Conservation (phyloP, 2,113 vertebrate genomes). For the Oplegnathus fasciatus region DNA sequence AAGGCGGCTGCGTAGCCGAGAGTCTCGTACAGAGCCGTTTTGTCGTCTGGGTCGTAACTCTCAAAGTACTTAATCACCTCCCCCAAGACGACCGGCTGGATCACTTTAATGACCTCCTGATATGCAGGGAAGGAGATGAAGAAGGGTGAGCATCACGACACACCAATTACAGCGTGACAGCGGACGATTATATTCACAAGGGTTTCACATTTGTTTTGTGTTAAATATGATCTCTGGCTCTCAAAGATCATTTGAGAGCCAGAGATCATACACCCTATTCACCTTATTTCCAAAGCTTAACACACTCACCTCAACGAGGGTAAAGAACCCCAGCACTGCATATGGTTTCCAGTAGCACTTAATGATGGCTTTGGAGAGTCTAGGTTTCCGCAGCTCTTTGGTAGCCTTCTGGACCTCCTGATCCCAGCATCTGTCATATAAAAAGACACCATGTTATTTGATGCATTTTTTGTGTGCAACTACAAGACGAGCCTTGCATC, state of each 20-base stretch:
- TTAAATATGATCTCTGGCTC: no score
- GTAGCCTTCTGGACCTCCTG: slow-evolving; percentile 87
- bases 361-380: slow-evolving; percentile 89
- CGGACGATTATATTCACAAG: no score
- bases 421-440: slow-evolving; percentile 89
- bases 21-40: slow-evolving; percentile 65
- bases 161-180: not conserved
- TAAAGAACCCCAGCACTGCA: slow-evolving; percentile 90
- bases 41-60: slow-evolving; percentile 63
- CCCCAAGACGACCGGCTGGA: slow-evolving; percentile 92
- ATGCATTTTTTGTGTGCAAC: not conserved
- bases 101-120: slow-evolving; percentile 88
- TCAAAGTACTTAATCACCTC: slow-evolving; percentile 92
- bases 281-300: not conserved
- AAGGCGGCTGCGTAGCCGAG: slow-evolving; percentile 85
- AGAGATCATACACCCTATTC: not conserved
- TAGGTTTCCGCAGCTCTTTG: slow-evolving; percentile 86
- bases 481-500: not conserved
- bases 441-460: not conserved
- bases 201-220: not conserved
- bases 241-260: not conserved
- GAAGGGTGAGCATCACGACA: not conserved
- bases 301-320: slow-evolving; percentile 89
- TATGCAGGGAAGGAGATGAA: not conserved
- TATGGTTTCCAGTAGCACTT: slow-evolving; percentile 93